These are phyloP conservation scores for Blastomussa wellsi DNA, from an alignment of 92 coral and sea anemone genomes.

Conservation along the genomic window DNA sequence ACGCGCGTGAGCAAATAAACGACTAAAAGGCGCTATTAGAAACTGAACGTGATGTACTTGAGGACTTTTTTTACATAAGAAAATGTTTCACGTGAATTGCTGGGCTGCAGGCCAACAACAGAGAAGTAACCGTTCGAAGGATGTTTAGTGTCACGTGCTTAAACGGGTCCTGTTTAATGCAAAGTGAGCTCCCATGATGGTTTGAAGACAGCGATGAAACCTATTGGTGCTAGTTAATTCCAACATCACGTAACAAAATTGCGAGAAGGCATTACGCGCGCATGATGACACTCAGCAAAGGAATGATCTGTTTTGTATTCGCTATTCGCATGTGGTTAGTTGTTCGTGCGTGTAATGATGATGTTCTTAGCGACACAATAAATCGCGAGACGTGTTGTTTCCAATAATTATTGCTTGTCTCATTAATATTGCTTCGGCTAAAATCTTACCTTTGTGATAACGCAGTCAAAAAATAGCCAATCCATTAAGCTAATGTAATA, in stretches of 20 bases:
- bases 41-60: background rate
- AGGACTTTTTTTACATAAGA: background rate
- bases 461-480: constrained; percentile 22
- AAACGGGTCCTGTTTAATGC: constrained; percentile 1
- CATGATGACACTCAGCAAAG: background rate
- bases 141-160: constrained; percentile 9
- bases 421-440: background rate
- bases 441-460: constrained; percentile 3
- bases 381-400: background rate
- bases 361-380: background rate
- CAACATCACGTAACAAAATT: constrained; percentile 12
- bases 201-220: background rate
- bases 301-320: background rate
- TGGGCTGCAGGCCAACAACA: constrained; percentile 8
- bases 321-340: background rate
- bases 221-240: background rate
- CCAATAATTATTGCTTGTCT: constrained; percentile 17
- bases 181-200: background rate
- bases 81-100: background rate
- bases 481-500: constrained; percentile 28
- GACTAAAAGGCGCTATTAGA: background rate
- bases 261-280: background rate
- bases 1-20: background rate
- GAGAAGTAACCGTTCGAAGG: background rate
- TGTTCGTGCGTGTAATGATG: constrained; percentile 26